These are phyloP conservation scores for Aegypius monachus DNA, from an alignment of 2,113 vertebrate species.

Conservation along the genomic window DNA sequence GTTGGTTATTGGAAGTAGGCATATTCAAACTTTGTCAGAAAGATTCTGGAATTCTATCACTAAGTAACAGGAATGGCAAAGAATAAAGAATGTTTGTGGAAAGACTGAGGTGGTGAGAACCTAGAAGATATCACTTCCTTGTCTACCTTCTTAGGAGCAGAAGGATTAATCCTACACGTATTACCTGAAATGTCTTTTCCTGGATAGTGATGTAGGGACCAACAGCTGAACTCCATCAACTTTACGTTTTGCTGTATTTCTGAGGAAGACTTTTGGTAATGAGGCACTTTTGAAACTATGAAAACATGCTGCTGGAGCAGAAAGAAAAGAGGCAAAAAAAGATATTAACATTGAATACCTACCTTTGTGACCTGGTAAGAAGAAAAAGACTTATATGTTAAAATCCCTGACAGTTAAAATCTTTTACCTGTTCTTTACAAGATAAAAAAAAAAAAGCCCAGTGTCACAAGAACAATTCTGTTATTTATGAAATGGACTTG, in stretches of 20 bases:
- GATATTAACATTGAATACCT: not conserved
- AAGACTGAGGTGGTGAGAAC: not conserved
- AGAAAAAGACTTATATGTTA: not conserved
- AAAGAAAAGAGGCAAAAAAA: not conserved
- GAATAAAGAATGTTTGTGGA: not conserved
- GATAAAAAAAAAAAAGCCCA: not conserved
- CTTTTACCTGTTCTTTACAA: not conserved
- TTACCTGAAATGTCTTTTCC: not conserved
- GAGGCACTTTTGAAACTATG: not conserved
- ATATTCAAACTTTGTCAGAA: not conserved
- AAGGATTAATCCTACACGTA: not conserved
- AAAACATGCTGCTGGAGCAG: not conserved
- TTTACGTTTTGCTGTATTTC: not conserved
- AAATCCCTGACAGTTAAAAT: not conserved
- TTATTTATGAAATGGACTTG: not conserved
- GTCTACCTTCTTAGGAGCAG: not conserved
- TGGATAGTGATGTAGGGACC: not conserved
- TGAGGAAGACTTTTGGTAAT: not conserved
- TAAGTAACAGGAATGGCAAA: not conserved
- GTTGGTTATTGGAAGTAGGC: not conserved
- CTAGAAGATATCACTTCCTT: not conserved
- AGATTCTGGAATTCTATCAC: not conserved
- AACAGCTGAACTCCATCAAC: not conserved
- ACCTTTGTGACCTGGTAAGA: not conserved
- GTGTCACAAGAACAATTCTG: not conserved